phyloP scores from a whole-genome alignment of 2,888 invertebrate genomes.

The Apotomis turbidana region DNA sequence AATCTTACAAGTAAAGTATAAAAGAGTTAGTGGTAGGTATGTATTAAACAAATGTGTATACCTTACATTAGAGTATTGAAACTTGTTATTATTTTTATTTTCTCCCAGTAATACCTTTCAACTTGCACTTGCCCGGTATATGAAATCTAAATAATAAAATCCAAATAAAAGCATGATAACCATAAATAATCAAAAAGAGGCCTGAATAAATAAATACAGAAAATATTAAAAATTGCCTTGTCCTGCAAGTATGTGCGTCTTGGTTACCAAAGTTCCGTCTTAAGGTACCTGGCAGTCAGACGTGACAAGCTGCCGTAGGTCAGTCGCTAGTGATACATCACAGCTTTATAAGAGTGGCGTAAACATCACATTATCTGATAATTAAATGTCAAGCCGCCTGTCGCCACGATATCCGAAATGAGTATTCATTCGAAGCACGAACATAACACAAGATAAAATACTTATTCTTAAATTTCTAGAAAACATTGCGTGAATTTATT shows the following conservation, averaged over 20 bases:
- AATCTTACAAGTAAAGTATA: too few species aligned
- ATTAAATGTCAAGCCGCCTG: conserved; percentile 3
- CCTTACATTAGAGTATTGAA: background rate
- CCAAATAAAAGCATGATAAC: background rate
- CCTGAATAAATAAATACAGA: background rate
- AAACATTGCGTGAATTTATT: conserved; percentile 30
- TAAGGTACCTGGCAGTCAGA: background rate
- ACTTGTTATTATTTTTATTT: background rate
- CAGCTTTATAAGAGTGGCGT: conserved; percentile 7
- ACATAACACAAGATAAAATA: conserved; percentile 30
- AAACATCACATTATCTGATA: conserved; percentile 8
- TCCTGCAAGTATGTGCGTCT: background rate
- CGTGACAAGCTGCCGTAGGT: conserved; percentile 28
- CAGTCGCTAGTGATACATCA: conserved; percentile 27
- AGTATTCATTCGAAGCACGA: conserved; percentile 38
- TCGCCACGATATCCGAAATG: conserved; percentile 21
- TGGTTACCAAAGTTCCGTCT: background rate
- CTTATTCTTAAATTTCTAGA: conserved; percentile 31
- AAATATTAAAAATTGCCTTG: background rate
- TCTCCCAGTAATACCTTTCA: background rate
- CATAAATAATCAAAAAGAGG: background rate
- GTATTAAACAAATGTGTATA: too few species aligned
- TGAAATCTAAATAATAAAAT: background rate
- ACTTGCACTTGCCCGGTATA: background rate
- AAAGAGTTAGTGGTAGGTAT: too few species aligned